Conservation (phyloP, 2,113 vertebrate species). For the Chaetops frenatus region DNA sequence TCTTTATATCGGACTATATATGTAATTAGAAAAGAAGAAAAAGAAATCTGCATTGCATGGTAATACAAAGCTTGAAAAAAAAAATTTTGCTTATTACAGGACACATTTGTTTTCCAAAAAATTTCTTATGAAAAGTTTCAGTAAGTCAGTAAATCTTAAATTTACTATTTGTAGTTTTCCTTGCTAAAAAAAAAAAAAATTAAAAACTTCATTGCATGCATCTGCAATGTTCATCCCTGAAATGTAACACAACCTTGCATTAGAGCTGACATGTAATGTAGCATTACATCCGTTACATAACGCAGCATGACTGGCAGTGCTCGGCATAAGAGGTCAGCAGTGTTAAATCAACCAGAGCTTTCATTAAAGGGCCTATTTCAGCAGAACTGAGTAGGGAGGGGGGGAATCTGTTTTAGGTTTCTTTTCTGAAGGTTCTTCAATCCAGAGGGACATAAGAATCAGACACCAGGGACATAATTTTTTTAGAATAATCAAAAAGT, state of each 20-base stretch:
- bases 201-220: neutral
- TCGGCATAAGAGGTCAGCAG: neutral
- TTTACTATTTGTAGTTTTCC: neutral
- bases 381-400: neutral
- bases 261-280: neutral
- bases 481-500: neutral
- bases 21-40: neutral
- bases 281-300: neutral
- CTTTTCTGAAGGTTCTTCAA: neutral
- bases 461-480: neutral
- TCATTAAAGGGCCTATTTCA: neutral
- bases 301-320: neutral
- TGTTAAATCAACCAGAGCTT: neutral
- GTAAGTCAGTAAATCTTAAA: neutral
- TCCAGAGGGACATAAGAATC: neutral
- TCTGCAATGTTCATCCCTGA: neutral
- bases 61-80: neutral
- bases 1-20: neutral
- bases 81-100: neutral
- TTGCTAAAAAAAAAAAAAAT: neutral
- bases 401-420: neutral
- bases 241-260: neutral
- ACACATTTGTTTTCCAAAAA: neutral
- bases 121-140: neutral
- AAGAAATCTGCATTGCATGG: neutral